Base-by-base conservation (phyloP, 2,797 vertebrate species). In the Apodemus agrarius region DNA sequence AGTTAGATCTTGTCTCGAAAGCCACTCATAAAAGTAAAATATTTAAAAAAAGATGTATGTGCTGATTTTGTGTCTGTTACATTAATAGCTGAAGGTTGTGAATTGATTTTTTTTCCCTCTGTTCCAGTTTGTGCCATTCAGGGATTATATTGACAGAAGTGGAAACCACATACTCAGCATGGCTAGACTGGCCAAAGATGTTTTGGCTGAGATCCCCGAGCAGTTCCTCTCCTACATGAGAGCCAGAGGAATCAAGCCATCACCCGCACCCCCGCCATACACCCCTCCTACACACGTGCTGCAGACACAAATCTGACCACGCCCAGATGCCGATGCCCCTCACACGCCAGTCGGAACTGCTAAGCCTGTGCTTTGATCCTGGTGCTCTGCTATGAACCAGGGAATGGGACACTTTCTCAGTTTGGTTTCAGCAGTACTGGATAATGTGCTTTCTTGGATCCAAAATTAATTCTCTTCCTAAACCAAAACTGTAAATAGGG, bases 201-300 rank as follows among this genome's bases (percentile, higher is more conserved):
- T 99, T 57, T 97, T 99, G 95, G 99, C 99, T 0, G 99, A 99
- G 98, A 99, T 99, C 95, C 99, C 99, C 0, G 99, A 99, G 98
- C 99, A 99, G 98, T 99, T 99, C 97, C 99, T 99, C 10, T 99
- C 99, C 96, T 99, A 99, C 98, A 99, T 99, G 99, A 99, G 99
- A 97, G 99, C 99, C 98, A 99, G 99, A 43, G 99, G 99, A 98
- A 99, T 99, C 98, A 99, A 99, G 98, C 99, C 99, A 6, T 99
- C 98, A 0, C 99, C 99, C 0, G 99, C 99, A 0, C 99, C 99
- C 0, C 99, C 99, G 21, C 99, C 99, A 0, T 99, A 99, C 96
- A 99, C 99, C 0, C 99, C 99, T 0, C 99, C 99, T 0, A 98
- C 98, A 61, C 99, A 99, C 0, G 98, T 99, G 67, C 76, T 99